Conservation (phyloP, 2,888 invertebrate genomes). For the Drosophila affinis region DNA sequence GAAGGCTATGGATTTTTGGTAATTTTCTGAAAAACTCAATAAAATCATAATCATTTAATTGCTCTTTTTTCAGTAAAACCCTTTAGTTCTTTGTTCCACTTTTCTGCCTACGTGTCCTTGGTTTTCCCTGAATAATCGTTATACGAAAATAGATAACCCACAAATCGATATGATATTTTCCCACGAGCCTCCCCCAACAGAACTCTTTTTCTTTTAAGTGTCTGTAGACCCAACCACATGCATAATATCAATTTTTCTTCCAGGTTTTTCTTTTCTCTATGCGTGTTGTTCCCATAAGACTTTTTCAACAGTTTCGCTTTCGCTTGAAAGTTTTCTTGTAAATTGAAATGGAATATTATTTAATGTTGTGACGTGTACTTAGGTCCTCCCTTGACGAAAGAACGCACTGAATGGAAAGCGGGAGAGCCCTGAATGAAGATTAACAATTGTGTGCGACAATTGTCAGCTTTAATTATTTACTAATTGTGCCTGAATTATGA, state of each 20-base stretch:
- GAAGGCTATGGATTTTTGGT: too few species aligned
- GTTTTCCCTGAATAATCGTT: neutral
- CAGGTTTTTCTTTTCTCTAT: neutral
- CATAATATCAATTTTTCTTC: neutral
- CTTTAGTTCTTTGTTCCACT: neutral
- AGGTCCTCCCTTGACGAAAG: neutral
- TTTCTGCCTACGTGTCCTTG: neutral
- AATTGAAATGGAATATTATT: conserved; percentile 30
- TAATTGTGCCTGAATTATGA: conserved; percentile 74
- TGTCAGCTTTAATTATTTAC: conserved; percentile 72
- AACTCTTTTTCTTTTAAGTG: neutral
- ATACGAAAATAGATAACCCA: neutral
- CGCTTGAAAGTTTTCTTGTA: conserved; percentile 29
- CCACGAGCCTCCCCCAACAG: neutral
- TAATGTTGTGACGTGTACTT: conserved; percentile 49
- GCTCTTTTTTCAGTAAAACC: neutral
- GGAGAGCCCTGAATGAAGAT: conserved; percentile 27
- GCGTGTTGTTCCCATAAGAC: conserved; percentile 6
- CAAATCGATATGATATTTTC: neutral
- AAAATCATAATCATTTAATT: neutral
- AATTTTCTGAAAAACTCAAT: too few species aligned
- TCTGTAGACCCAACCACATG: neutral
- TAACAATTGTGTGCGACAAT: conserved; percentile 62
- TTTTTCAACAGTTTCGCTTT: neutral
- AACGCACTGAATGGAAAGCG: conserved; percentile 13